Conservation (phyloP, 2,888 invertebrate genomes). For the Celastrina argiolus region DNA sequence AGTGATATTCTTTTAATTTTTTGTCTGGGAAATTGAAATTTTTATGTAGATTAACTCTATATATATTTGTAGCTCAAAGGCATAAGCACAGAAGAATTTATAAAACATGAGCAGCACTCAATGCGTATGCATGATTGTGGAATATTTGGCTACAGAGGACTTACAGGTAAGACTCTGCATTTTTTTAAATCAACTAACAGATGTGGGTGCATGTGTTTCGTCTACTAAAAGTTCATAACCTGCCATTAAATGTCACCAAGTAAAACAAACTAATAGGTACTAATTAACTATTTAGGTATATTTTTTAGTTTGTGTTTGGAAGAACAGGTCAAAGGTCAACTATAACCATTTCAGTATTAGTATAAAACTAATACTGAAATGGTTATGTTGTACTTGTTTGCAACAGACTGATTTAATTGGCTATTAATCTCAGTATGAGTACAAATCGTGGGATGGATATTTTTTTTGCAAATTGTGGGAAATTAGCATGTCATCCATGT, state of each 20-base stretch:
- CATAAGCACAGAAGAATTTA: conserved; percentile 85
- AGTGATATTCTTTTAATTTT: too few relatives aligned
- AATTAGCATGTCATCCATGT: neutral
- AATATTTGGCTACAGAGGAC: conserved; percentile 85
- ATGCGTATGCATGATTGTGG: conserved; percentile 86
- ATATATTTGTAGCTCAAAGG: conserved; percentile 79
- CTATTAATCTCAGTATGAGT: conserved; percentile 2
- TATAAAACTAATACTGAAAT: too few relatives aligned
- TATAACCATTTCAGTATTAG: too few relatives aligned
- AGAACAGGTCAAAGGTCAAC: too few relatives aligned
- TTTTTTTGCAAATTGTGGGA: conserved; percentile 15
- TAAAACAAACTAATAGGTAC: too few relatives aligned
- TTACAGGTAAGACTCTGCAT: conserved; percentile 77
- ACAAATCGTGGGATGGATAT: conserved; percentile 1
- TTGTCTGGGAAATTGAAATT: neutral
- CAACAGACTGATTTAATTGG: neutral
- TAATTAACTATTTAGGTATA: too few relatives aligned
- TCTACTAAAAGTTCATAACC: too few relatives aligned
- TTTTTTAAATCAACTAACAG: neutral
- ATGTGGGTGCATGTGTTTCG: neutral
- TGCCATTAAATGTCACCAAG: too few relatives aligned
- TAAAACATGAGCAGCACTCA: conserved; percentile 85
- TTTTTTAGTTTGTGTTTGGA: too few relatives aligned
- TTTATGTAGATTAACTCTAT: neutral
- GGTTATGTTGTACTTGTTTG: neutral